Base-by-base conservation (phyloP, 2,888 invertebrate species). In the Zelleria hepariella region DNA sequence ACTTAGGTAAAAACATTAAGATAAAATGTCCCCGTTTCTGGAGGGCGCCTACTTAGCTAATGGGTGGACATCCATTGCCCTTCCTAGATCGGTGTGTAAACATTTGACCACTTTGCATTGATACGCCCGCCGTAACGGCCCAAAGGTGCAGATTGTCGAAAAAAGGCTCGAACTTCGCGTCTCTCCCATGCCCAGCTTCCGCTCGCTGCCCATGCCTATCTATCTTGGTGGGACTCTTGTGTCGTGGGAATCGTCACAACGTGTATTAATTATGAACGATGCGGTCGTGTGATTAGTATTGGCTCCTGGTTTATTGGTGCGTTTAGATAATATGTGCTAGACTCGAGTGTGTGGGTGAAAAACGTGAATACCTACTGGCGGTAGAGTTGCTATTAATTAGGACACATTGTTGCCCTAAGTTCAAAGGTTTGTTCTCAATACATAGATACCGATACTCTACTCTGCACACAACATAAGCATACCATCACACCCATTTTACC, bases 231-330 rank as follows among this genome's bases (percentile, higher is more conserved):
- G 24, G 48, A 18, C 10, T 0, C 7, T 56, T 15, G 24, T 7
- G n/a, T 4, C 15, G 10, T 32, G 32, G 10, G 47, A 24, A 48
- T 48, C 15, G 47, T 10, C 57, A 57, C 20, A 57, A 48, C 24
- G 47, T 48, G 57, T 57, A 23, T 6, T 25, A 47, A 48, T 57
- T 47, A 57, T 18, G 47, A 47, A 25, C 24, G 25, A 25, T 25
- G 47, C 47, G 26, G 57, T 47, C 57, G 57, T 57, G 57, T 56
- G 23, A 53, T 25, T n/a, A 20, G 24, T n/a, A 26, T 25, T 15
- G 15, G 25, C 18, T 26, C 54, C 21, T 21, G 15, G 32, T 42
- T 42, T 42, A 42, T 42, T 42, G 1, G 0, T 42, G 15, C 21
- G 8, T 21, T 18, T n/a, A n/a, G n/a, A n/a, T 42, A 56, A 42